A percentile compares a stretch with the other conserved stretches of the same genome.
These are phyloP conservation scores for Drosophila saltans DNA, from an alignment of 1,140 invertebrate species.

Conservation along the genomic window DNA sequence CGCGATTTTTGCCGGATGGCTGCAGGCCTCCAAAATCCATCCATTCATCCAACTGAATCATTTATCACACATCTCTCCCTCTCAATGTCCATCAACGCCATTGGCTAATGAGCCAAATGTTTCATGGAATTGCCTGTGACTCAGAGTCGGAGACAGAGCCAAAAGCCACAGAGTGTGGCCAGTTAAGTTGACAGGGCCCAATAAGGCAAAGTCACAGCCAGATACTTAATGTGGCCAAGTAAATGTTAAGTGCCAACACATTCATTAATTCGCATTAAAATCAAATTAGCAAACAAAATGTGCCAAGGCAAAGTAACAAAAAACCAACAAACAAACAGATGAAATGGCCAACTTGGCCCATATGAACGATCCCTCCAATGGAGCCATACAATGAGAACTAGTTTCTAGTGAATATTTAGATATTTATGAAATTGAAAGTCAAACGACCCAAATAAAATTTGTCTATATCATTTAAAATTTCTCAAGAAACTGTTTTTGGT, in stretches of 20 bases:
- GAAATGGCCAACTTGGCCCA: not conserved
- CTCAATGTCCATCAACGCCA: constrained; percentile 54
- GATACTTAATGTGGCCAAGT: constrained; percentile 49
- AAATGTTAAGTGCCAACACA: constrained; percentile 62
- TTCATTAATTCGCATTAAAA: constrained; percentile 81
- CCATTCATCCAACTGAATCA: constrained; percentile 75
- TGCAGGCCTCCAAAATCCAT: constrained; percentile 31
- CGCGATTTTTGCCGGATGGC: constrained; percentile 45
- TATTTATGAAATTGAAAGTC: too few relatives aligned
- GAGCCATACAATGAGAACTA: too few relatives aligned
- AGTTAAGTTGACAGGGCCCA: constrained; percentile 61
- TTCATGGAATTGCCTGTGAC: constrained; percentile 44
- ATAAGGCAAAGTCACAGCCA: constrained; percentile 6
- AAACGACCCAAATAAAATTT: too few relatives aligned
- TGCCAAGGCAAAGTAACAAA: constrained; percentile 36
- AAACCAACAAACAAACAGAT: constrained; percentile 4
- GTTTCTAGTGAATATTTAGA: too few relatives aligned
- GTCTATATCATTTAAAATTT: too few relatives aligned
- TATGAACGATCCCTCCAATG: too few relatives aligned
- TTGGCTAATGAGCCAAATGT: constrained; percentile 67
- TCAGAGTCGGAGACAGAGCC: constrained; percentile 53
- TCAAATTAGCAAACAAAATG: constrained; percentile 74
- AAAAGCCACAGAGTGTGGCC: constrained; percentile 31
- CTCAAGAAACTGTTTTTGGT: too few relatives aligned
- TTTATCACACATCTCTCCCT: constrained; percentile 63